Percentiles rank a stretch among this genome's conserved stretches.
These are phyloP conservation scores for Lamellibrachia columna DNA, from an alignment of 2,888 invertebrate genomes.

Conservation along the genomic window DNA sequence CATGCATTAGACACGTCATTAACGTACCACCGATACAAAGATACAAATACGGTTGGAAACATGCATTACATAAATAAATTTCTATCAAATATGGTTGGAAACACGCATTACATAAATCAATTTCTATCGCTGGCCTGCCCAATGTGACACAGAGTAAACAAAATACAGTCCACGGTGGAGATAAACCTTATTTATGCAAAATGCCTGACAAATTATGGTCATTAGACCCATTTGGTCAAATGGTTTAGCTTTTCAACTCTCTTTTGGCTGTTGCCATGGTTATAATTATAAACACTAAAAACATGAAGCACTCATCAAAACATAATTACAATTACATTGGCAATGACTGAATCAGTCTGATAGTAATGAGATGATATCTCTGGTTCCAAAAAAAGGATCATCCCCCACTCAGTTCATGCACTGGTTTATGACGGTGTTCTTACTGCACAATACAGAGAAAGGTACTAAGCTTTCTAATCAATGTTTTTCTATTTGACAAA, in stretches of 20 bases:
- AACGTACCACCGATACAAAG: background rate
- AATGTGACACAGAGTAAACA: background rate
- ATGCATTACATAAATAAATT: background rate
- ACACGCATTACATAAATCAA: constrained; percentile 12
- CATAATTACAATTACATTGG: background rate
- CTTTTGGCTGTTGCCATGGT: background rate
- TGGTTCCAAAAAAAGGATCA: background rate
- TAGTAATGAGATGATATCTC: background rate
- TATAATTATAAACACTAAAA: background rate
- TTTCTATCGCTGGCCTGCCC: background rate
- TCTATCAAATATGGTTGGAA: background rate
- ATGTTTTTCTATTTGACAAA: no score
- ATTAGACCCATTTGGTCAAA: background rate
- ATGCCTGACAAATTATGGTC: background rate
- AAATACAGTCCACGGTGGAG: background rate
- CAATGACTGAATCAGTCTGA: background rate
- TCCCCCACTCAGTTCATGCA: no score
- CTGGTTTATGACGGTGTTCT: no score
- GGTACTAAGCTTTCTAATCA: no score
- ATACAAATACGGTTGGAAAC: background rate
- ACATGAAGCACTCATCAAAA: background rate
- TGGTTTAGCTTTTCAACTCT: background rate
- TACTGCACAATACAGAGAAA: no score
- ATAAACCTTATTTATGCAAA: constrained; percentile 4
- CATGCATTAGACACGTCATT: constrained; percentile 4